These are phyloP conservation scores for Spinibarbus caldwelli DNA, from an alignment of 2,797 vertebrate genomes.

Conservation along the genomic window DNA sequence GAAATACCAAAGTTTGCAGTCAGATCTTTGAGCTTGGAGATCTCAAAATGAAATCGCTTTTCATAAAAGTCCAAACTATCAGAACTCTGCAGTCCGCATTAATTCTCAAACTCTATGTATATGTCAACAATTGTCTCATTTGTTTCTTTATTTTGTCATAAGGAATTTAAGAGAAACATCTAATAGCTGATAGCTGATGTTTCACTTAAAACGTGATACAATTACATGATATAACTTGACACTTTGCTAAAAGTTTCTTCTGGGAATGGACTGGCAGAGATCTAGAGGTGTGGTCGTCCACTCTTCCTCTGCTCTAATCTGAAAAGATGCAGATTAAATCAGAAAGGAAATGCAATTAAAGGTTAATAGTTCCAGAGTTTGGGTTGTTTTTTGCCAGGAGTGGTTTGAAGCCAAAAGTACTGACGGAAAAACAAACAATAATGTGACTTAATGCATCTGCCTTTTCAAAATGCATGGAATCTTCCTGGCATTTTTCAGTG, in stretches of 20 bases:
- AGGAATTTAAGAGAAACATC: not conserved
- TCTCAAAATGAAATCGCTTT: not conserved
- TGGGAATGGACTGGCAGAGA: not conserved
- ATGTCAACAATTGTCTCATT: not conserved
- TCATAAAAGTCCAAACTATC: not conserved
- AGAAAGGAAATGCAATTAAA: slow-evolving; percentile 28
- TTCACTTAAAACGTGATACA: not conserved
- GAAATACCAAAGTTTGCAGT: not conserved
- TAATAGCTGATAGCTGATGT: not conserved
- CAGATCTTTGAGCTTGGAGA: not conserved
- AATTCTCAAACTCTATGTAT: not conserved
- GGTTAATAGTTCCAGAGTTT: slow-evolving; percentile 11
- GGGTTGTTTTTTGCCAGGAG: slow-evolving; percentile 15
- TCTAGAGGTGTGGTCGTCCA: not conserved
- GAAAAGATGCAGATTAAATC: not conserved
- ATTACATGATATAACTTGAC: not conserved
- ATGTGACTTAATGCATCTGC: slow-evolving; percentile 12
- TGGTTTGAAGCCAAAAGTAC: not conserved
- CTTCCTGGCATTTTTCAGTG: not conserved
- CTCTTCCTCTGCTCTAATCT: not conserved
- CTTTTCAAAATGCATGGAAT: slow-evolving; percentile 5
- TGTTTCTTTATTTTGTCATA: not conserved
- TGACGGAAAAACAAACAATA: slow-evolving; percentile 8
- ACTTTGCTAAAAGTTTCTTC: too few relatives aligned
- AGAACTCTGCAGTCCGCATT: not conserved